Evolutionary conservation across 2,888 invertebrate genomes (phyloP).

Genomic region (Mesorhabditis belari): DNA sequence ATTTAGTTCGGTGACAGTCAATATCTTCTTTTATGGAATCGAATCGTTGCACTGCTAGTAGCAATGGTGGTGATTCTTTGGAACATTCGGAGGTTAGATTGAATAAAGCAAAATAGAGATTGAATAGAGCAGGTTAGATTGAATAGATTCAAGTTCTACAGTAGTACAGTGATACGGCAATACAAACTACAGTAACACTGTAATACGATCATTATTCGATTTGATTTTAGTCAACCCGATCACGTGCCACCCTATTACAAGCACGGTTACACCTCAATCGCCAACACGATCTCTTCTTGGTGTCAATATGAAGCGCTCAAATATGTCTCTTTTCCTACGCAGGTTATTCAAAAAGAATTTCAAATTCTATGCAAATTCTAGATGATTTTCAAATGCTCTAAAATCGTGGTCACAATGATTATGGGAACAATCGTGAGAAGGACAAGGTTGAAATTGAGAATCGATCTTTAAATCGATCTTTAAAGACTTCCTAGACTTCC

Average conservation of each 20-base stretch:
- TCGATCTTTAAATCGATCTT: neutral
- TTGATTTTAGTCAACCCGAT: constrained; percentile 60
- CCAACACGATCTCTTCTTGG: constrained; percentile 97
- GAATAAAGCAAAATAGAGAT: too few species aligned
- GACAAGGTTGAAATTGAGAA: constrained; percentile 18
- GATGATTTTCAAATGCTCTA: constrained; percentile 80
- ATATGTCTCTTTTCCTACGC: constrained; percentile 94
- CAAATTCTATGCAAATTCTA: constrained; percentile 60
- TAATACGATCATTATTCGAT: too few species aligned
- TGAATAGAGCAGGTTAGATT: too few species aligned
- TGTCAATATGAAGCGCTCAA: constrained; percentile 98
- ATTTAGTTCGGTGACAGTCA: constrained; percentile 79
- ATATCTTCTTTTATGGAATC: constrained; percentile 89
- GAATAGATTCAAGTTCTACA: too few species aligned
- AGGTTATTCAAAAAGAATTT: constrained; percentile 56
- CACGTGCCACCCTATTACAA: constrained; percentile 83
- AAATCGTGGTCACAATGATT: constrained; percentile 93
- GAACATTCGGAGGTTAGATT: constrained; percentile 31
- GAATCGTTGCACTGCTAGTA: constrained; percentile 75
- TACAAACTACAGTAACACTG: too few species aligned
- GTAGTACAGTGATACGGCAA: too few species aligned
- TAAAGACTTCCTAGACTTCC: constrained; percentile 3
- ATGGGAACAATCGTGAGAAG: constrained; percentile 89
- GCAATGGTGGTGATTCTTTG: constrained; percentile 62
- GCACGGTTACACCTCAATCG: constrained; percentile 88